phyloP scores from a whole-genome alignment of 2,888 invertebrate genomes.

The Sesamia inferens region DNA sequence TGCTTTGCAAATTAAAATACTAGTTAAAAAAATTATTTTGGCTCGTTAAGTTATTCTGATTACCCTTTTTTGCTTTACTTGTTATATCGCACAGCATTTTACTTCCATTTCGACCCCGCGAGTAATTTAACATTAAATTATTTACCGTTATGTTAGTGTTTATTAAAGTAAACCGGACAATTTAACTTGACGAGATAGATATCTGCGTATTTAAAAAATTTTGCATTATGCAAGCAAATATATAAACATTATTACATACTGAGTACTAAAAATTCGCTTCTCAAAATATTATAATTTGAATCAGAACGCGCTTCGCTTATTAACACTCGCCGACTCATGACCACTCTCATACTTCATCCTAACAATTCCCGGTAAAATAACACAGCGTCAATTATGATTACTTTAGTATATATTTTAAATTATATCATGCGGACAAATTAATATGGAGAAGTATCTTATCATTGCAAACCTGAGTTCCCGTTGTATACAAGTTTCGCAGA shows the following conservation, averaged over 20 bases:
- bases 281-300: slow-evolving; percentile 55
- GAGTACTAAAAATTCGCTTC: slow-evolving; percentile 67
- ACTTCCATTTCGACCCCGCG: slow-evolving; percentile 10
- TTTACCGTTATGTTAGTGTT: slow-evolving; percentile 22
- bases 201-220: slow-evolving; percentile 41
- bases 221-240: slow-evolving; percentile 54
- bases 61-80: slow-evolving; percentile 6
- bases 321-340: slow-evolving; percentile 62
- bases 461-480: slow-evolving; percentile 81
- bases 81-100: slow-evolving; percentile 58
- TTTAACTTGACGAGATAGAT: slow-evolving; percentile 8
- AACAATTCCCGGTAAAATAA: slow-evolving; percentile 42
- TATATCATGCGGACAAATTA: slow-evolving; percentile 73
- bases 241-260: slow-evolving; percentile 51
- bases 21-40: neutral
- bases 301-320: slow-evolving; percentile 61
- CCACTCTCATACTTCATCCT: slow-evolving; percentile 48
- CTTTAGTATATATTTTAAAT: slow-evolving; percentile 56
- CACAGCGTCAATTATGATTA: slow-evolving; percentile 43
- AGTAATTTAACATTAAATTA: neutral
- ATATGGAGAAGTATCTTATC: slow-evolving; percentile 70
- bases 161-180: slow-evolving; percentile 19
- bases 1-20: slow-evolving; percentile 11
- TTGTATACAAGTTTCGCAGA: slow-evolving; percentile 80
- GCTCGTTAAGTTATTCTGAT: slow-evolving; percentile 9